phyloP scores from a whole-genome alignment of 2,797 vertebrate species.

The Myotis findleyi region DNA sequence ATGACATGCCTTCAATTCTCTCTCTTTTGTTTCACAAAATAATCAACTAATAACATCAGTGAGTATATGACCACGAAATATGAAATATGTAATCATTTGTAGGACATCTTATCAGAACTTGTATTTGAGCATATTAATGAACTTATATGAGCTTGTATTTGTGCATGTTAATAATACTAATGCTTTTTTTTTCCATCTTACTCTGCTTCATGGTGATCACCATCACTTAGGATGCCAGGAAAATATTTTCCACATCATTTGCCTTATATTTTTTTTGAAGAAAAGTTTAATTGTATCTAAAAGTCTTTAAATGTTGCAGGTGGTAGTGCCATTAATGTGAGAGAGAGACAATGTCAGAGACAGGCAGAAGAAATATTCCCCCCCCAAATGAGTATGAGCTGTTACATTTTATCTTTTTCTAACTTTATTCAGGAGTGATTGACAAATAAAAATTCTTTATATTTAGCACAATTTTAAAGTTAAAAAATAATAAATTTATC shows the following conservation, averaged over 20 bases:
- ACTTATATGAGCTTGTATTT: not conserved
- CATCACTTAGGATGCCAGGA: not conserved
- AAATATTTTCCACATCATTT: not conserved
- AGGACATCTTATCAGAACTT: not conserved
- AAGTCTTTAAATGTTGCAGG: not conserved
- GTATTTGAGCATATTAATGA: not conserved
- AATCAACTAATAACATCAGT: not conserved
- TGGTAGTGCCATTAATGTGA: not conserved
- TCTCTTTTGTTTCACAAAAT: not conserved
- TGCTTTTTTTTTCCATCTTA: not conserved
- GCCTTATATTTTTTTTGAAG: not conserved
- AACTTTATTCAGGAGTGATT: not conserved
- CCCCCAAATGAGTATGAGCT: not conserved
- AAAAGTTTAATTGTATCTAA: not conserved
- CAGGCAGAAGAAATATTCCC: not conserved
- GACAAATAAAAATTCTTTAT: not conserved
- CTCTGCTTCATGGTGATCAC: not conserved
- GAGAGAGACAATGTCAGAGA: not conserved
- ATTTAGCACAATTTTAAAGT: not conserved
- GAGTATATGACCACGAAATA: not conserved
- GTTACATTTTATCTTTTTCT: not conserved
- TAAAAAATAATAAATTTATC: not conserved
- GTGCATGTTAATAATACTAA: not conserved
- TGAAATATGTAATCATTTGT: no score
- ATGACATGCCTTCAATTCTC: not conserved